These are phyloP conservation scores for Escarpia spicata DNA, from an alignment of 2,888 invertebrate species.

Conservation along the genomic window DNA sequence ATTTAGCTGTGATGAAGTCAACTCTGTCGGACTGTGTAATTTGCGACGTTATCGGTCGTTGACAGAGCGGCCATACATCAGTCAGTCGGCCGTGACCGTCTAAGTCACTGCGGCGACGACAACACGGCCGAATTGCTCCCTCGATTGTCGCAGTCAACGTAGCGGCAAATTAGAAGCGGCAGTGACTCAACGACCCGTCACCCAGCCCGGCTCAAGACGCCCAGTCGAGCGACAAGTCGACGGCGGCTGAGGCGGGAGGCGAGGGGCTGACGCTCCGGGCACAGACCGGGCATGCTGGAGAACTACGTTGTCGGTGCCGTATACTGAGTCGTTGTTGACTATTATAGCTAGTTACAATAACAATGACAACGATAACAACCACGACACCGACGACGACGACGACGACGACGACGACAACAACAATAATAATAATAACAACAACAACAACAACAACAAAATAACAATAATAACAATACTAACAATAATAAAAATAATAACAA, in stretches of 20 bases:
- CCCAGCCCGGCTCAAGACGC: background rate
- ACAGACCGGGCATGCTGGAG: background rate
- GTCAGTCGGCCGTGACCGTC: background rate
- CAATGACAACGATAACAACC: background rate
- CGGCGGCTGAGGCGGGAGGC: background rate
- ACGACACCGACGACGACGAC: background rate
- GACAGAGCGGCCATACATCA: background rate
- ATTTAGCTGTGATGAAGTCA: background rate
- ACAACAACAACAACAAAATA: background rate
- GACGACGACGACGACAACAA: too few relatives aligned
- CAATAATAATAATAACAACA: background rate
- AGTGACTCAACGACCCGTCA: background rate
- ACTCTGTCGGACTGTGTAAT: background rate
- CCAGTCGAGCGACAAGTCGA: background rate
- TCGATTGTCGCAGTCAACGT: background rate
- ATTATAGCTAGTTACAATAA: background rate
- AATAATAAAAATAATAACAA: background rate
- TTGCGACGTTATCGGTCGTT: background rate
- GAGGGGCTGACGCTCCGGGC: background rate
- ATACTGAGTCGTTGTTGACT: background rate
- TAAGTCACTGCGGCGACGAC: background rate
- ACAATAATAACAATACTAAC: background rate
- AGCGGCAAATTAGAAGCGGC: slow-evolving; percentile 16
- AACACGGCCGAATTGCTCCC: background rate
- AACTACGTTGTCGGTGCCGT: background rate